Percentiles rank a stretch among this genome's conserved stretches.
These are phyloP conservation scores for Numida meleagris DNA, from an alignment of 2,113 vertebrate genomes.

Conservation along the genomic window DNA sequence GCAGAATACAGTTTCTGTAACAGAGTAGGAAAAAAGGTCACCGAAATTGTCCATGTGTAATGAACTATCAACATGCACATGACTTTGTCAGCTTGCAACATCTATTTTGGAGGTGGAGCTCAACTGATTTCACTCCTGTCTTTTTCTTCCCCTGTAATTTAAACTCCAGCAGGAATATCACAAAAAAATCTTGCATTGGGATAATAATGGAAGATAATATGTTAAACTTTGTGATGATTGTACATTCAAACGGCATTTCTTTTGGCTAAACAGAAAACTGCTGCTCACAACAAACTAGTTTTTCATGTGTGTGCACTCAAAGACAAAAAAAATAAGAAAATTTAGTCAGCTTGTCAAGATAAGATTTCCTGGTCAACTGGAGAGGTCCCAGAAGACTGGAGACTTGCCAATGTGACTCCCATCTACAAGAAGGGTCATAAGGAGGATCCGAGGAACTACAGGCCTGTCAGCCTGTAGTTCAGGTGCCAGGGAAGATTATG, in stretches of 20 bases:
- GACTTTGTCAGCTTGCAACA: constrained; percentile 13
- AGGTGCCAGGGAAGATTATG: too few relatives aligned
- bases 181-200: neutral
- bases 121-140: neutral
- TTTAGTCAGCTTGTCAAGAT: neutral
- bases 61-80: neutral
- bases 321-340: neutral
- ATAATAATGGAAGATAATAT: neutral
- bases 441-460: too few relatives aligned
- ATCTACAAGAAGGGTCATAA: too few relatives aligned
- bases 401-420: too few relatives aligned
- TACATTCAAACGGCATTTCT: neutral
- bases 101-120: neutral
- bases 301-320: neutral
- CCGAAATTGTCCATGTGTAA: neutral
- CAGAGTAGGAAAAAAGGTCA: neutral
- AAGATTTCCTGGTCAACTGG: too few relatives aligned
- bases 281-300: neutral
- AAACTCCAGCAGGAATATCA: neutral
- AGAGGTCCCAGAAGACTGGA: too few relatives aligned
- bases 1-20: constrained; percentile 51
- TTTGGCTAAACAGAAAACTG: neutral
- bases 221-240: neutral
- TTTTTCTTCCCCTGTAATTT: neutral
- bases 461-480: too few relatives aligned